phyloP scores from a whole-genome alignment of 2,113 vertebrate species.

The Sporophila hypoxantha region DNA sequence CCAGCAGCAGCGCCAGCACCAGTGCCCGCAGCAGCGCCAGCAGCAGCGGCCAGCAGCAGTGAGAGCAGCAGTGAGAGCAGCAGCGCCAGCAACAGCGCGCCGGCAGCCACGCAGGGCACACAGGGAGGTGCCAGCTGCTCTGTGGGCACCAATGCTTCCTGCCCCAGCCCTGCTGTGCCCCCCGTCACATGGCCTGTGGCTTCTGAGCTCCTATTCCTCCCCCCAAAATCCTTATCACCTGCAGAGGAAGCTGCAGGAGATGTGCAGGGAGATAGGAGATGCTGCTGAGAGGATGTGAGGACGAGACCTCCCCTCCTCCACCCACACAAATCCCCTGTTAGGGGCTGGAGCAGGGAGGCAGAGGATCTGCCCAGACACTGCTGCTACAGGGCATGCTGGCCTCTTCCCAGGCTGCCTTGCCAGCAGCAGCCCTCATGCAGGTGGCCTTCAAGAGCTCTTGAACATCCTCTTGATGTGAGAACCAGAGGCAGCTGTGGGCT shows the following conservation, averaged over 20 bases:
- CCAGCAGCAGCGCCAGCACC: too few relatives aligned
- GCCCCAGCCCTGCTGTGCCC: not conserved
- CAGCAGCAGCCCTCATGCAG: not conserved
- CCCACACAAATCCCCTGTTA: fast-evolving
- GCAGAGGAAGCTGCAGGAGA: constrained; percentile 7
- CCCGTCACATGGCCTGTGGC: not conserved
- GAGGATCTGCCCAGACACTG: not conserved
- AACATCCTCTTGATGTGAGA: not conserved
- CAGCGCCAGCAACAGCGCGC: too few relatives aligned
- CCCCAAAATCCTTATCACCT: constrained; percentile 4
- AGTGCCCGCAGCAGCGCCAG: too few relatives aligned
- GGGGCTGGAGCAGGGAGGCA: not conserved
- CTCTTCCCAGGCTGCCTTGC: not conserved
- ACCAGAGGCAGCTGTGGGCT: not conserved
- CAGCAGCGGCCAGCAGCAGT: too few relatives aligned
- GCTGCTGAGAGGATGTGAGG: not conserved
- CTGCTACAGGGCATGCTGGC: not conserved
- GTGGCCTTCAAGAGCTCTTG: not conserved
- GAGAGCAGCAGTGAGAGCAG: too few relatives aligned
- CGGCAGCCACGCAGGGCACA: not conserved
- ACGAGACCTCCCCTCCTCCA: not conserved
- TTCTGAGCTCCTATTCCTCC: not conserved
- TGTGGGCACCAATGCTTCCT: not conserved
- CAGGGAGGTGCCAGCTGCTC: not conserved
- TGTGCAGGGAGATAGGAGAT: constrained; percentile 3